Base-by-base conservation (phyloP, 1,140 invertebrate species). In the Dreissena polymorpha region DNA sequence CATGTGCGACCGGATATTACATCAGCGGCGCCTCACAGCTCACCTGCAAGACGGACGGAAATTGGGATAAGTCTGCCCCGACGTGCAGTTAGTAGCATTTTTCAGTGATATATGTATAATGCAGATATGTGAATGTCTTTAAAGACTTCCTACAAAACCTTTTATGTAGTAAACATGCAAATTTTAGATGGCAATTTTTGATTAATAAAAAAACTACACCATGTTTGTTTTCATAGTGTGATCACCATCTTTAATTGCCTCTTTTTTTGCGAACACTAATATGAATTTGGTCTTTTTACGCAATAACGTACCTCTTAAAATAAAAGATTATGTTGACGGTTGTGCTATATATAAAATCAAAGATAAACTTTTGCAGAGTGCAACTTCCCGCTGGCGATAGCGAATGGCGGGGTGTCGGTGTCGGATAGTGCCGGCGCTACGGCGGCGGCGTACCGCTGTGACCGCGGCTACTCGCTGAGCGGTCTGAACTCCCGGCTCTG, bases 341-440 rank as follows among this genome's bases (percentile, higher is more conserved):
- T 23, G 21, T 60, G 10, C 57, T 6, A 60, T 18, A n/a, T 60
- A 18, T 60, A 60, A 2, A 60, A n/a, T 60, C 3, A 60, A 60
- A 3, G 57, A 10, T 60, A 60, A 60, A 60, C 57, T 18, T 70
- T 53, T 73, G 21, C 79, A 82, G 79, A 74, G 50, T 82, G 79
- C 25, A 82, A 82, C 27, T 82, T 82, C 55, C 79, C 79, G 12
- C 50, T 23, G 14, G 49, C 71, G 29, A 70, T 64, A 14, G 51
- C 53, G 8, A 82, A 82, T 51, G 79, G 79, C 10, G 79, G 10
- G 1, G 71, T 74, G 2, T 82, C 79, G 6, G 79, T 82, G 18
- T 67, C 79, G 12, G 79, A 63, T 3, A 72, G 73, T 39, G 12
- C 18, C 3, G 13, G 51, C 13, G 79, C 70, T 16, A 60, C 79